Base-by-base conservation (phyloP, 1,140 invertebrate genomes). In the Eciton burchellii region DNA sequence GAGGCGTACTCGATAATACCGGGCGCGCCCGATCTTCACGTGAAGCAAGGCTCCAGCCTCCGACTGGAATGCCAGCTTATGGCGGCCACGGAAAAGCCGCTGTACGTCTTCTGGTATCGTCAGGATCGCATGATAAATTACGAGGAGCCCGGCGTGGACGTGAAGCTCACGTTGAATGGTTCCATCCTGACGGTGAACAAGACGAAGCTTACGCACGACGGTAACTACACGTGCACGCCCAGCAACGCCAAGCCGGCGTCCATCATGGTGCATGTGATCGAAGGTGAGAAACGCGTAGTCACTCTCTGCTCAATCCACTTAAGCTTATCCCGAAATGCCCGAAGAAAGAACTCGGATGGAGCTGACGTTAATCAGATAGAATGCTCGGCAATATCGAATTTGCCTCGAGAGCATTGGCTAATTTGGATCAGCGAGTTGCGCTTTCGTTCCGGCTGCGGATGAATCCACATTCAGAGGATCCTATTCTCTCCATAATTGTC, bases 51-150 rank as follows among this genome's bases (percentile, higher is more conserved):
- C 24, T 97, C 96, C 24, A 95, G 95, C 70, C 93, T 97, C 73
- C 95, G 95, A 62, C 91, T 97, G 77, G 95, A 96, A 88, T 97
- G 97, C 92, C 95, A 95, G 86, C 94, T 97, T 54, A 95, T 95
- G 87, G 95, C 96, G 56, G 96, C 96, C 52, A 97, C 96, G 14
- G 96, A 97, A 90, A 94, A 96, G 60, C 97, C 97, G 1, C 94
- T 95, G n/a, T 97, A 95, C 93, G 96, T 97, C 54, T 97, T 97
- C 93, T 97, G 97, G 97, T 97, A 96, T 92, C 96, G 96, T 90
- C 95, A 96, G 87, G 95, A 95, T 70, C 95, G 95, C 81, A 96
- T 97, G 96, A 96, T 97, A 85, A 97, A 97, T 90, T 97, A 96
- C 92, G 94, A 94, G n/a, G 95, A 95, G 72, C 93, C 94, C 16